A percentile compares a stretch with the other conserved stretches of the same genome.
phyloP scores from a whole-genome alignment of 2,113 vertebrate species.

The Parotia lawesii region DNA sequence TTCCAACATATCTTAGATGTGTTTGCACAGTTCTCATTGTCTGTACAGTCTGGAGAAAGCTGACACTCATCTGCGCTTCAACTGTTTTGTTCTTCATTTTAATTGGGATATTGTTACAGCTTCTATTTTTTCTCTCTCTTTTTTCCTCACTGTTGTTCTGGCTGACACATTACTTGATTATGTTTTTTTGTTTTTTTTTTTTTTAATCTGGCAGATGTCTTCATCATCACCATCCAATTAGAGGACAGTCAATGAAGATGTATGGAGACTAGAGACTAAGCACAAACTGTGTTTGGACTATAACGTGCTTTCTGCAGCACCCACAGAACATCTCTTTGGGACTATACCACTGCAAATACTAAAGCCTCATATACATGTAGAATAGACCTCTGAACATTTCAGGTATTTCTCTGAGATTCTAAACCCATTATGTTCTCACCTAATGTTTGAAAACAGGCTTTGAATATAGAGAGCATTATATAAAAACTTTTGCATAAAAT shows the following conservation, averaged over 20 bases:
- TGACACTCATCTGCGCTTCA: background rate
- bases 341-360: background rate
- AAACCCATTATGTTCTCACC: background rate
- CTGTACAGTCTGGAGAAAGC: background rate
- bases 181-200: background rate
- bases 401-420: background rate
- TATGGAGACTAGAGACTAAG: background rate
- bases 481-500: background rate
- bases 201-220: background rate
- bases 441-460: background rate
- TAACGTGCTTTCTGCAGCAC: background rate
- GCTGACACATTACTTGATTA: background rate
- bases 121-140: background rate
- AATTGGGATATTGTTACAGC: background rate
- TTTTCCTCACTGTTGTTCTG: background rate
- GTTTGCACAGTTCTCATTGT: background rate
- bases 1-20: background rate
- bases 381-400: background rate
- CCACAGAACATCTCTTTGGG: background rate
- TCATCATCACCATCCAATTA: background rate
- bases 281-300: background rate
- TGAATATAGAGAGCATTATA: background rate
- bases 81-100: conserved; percentile 7
- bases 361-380: background rate
- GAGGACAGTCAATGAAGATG: background rate